Evolutionary conservation across 2,888 invertebrate species (phyloP).

Genomic region (Spodoptera picta): DNA sequence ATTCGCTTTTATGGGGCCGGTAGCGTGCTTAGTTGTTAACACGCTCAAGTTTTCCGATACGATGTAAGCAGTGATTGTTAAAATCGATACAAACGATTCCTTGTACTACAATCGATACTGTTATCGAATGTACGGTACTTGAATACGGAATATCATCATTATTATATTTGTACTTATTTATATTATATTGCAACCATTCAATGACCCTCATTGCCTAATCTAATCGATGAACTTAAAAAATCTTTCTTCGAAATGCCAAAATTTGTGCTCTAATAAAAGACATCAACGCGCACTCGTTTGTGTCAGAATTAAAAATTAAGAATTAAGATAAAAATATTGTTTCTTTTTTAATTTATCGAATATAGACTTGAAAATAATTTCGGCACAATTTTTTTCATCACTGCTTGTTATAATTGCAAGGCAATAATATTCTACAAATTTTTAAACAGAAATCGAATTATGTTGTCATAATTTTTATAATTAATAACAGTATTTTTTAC

Average conservation of each 20-base stretch:
- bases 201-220: too few relatives aligned
- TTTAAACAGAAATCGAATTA: too few relatives aligned
- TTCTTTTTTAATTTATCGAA: too few relatives aligned
- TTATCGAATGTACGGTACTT: conserved; percentile 20
- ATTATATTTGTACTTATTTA: too few relatives aligned
- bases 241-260: not conserved
- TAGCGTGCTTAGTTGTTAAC: conserved; percentile 70
- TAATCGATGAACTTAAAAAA: not conserved
- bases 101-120: conserved; percentile 36
- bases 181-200: too few relatives aligned
- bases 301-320: not conserved
- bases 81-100: conserved; percentile 36
- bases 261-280: conserved; percentile 42
- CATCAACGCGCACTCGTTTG: conserved; percentile 55
- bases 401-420: too few relatives aligned
- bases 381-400: too few relatives aligned
- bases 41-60: conserved; percentile 52
- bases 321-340: too few relatives aligned
- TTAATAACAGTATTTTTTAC: too few relatives aligned
- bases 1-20: conserved; percentile 79
- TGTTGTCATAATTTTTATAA: too few relatives aligned
- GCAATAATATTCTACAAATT: too few relatives aligned
- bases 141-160: conserved; percentile 1
- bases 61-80: conserved; percentile 54
- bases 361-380: too few relatives aligned